phyloP scores from a whole-genome alignment of 2,113 vertebrate genomes.

The Puma concolor region DNA sequence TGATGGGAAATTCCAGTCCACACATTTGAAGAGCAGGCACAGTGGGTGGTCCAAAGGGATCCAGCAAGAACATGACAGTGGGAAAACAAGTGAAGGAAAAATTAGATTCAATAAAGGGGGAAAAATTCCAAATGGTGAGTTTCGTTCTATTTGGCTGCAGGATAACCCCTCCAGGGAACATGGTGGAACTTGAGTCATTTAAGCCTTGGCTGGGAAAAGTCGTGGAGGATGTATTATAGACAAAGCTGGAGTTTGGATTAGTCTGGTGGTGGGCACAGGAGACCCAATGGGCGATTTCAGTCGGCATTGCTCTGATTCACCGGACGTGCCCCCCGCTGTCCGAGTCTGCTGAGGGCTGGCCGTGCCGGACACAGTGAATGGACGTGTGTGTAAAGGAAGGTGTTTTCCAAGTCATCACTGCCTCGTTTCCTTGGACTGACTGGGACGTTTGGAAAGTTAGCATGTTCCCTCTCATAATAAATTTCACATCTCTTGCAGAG shows the following conservation, averaged over 20 bases:
- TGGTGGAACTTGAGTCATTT: slow-evolving; percentile 70
- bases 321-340: neutral
- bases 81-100: slow-evolving; percentile 71
- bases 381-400: neutral
- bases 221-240: slow-evolving; percentile 58
- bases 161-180: slow-evolving; percentile 54
- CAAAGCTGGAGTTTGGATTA: slow-evolving; percentile 60
- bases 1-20: slow-evolving; percentile 4
- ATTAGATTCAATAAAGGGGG: slow-evolving; percentile 57
- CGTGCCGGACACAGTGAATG: neutral
- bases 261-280: slow-evolving; percentile 50
- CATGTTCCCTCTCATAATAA: slow-evolving; percentile 57
- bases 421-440: slow-evolving; percentile 18
- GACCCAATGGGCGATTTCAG: slow-evolving; percentile 10
- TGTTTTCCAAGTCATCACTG: neutral
- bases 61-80: slow-evolving; percentile 60
- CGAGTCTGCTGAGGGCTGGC: neutral
- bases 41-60: slow-evolving; percentile 68
- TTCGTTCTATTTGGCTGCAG: slow-evolving; percentile 68
- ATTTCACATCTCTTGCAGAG: slow-evolving; percentile 61
- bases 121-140: slow-evolving; percentile 50
- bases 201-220: slow-evolving; percentile 64
- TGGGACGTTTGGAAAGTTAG: slow-evolving; percentile 52
- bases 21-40: neutral
- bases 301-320: neutral